Evolutionary conservation across 2,888 invertebrate genomes (phyloP).

Genomic region (Gymnocheta viridis): DNA sequence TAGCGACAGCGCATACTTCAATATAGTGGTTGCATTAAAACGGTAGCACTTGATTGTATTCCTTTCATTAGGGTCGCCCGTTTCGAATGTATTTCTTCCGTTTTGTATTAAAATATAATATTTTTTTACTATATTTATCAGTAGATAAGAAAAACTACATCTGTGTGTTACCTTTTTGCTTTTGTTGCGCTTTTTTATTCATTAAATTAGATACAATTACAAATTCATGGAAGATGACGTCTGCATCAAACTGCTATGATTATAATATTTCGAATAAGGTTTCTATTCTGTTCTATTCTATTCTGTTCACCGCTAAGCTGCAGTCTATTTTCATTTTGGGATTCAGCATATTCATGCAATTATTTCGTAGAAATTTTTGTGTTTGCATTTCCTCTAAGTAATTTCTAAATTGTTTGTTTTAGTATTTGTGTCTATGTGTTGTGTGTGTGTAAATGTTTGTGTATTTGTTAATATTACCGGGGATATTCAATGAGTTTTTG

Average conservation of each 20-base stretch:
- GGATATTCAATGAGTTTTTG: constrained; percentile 48
- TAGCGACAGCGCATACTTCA: neutral
- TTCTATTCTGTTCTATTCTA: neutral
- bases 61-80: constrained; percentile 23
- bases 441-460: neutral
- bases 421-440: neutral
- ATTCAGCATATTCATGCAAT: constrained; percentile 36
- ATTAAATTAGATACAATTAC: constrained; percentile 63
- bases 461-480: constrained; percentile 27
- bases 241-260: constrained; percentile 9
- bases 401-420: constrained; percentile 2
- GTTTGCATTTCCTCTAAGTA: constrained; percentile 34
- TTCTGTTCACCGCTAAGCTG: neutral
- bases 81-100: constrained; percentile 34
- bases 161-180: neutral
- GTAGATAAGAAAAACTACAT: neutral
- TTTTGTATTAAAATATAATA: constrained; percentile 9
- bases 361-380: constrained; percentile 32
- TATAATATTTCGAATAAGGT: constrained; percentile 15
- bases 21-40: constrained; percentile 8
- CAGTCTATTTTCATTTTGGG: neutral
- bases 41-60: neutral
- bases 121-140: neutral
- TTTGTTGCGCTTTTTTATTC: constrained; percentile 38
- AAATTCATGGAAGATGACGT: constrained; percentile 15